Base-by-base conservation (phyloP, 2,888 invertebrate genomes). In the Lasiommata megera region DNA sequence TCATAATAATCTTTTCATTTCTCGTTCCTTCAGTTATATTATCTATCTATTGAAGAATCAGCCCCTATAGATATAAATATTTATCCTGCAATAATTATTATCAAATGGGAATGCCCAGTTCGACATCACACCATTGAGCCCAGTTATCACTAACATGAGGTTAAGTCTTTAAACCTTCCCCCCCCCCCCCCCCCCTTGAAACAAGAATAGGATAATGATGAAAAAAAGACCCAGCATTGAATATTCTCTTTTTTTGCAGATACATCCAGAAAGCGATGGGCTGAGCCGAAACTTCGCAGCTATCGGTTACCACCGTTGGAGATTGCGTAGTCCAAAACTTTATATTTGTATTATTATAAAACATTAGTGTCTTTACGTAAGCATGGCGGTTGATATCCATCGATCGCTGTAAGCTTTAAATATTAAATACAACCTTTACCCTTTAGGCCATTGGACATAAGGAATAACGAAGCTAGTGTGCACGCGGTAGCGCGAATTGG, bases 401-500 rank as follows among this genome's bases (percentile, higher is more conserved):
- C 53, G 52, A 29, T 36, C 29, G 18, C 12, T 41, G 7, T 37
- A 36, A 16, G 5, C 1, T 12, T 44, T 7, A 14, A 14, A 11
- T 9, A 1, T 11, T 17, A n/a, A 0, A 31, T 18, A 31, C 31
- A 14, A 28, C 16, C 29, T 23, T 2, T 23, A 23, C 41, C 28
- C 28, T 6, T 14, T 63, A 63, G 61, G 61, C 34, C 17, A 7
- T 36, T 54, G 8, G 11, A 37, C n/a, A 3, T 29, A n/a, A n/a
- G 17, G 23, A 72, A 67, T 1, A 17, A 23, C n/a, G 23, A 73
- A 68, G 74, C 72, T 75, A 78, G 64, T 53, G 80, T 84, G 64
- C 77, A 71, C 65, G 66, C 71, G 84, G 83, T 75, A 88, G 64
- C 82, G 77, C 77, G 67, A 74, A 67, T 78, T 68, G 70, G 73